Evolutionary conservation across 2,113 vertebrate genomes (phyloP).

Genomic region (Excalfactoria chinensis): DNA sequence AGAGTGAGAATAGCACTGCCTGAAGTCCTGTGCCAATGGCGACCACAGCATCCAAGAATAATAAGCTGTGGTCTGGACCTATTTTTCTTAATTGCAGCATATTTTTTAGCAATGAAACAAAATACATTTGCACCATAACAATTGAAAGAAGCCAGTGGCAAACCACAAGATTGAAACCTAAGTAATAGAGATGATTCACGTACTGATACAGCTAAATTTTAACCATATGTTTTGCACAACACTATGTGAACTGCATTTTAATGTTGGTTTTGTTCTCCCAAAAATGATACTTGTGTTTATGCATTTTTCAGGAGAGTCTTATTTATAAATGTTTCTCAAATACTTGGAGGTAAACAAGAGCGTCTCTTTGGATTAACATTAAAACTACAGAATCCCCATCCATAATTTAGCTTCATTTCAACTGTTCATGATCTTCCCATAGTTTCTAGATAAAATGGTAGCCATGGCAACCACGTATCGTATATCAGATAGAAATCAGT

Average conservation of each 20-base stretch:
- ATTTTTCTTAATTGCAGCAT: neutral
- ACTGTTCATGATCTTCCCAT: neutral
- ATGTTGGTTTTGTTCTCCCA: neutral
- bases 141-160: neutral
- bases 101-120: neutral
- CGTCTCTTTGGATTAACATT: neutral
- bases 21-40: neutral
- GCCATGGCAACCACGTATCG: neutral
- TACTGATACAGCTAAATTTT: neutral
- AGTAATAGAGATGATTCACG: neutral
- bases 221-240: neutral
- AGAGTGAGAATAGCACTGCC: neutral
- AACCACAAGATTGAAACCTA: neutral
- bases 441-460: slow-evolving; percentile 28
- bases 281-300: neutral
- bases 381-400: neutral
- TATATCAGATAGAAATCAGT: neutral
- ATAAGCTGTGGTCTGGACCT: neutral
- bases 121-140: neutral
- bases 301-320: neutral
- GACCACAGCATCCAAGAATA: neutral
- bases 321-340: neutral
- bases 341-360: neutral
- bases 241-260: neutral
- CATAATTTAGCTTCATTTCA: slow-evolving; percentile 16